Conservation (phyloP, 2,797 vertebrate species). For the Fistularia commersonii region DNA sequence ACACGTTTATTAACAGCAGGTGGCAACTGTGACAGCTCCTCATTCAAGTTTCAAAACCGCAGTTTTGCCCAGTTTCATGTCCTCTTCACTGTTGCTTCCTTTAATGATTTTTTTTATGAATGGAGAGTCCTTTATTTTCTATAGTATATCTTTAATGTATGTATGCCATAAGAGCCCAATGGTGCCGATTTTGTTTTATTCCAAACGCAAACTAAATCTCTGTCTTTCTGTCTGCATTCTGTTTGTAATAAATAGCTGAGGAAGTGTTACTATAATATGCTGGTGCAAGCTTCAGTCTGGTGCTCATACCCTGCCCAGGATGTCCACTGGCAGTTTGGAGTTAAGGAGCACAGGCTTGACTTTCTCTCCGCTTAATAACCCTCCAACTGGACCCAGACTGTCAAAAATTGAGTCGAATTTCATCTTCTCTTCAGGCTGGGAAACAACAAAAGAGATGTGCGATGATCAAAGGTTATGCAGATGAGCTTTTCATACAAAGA, state of each 20-base stretch:
- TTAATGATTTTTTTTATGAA: no score
- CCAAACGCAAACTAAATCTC: no score
- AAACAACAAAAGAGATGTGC: constrained; percentile 7
- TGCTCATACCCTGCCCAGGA: constrained; percentile 88
- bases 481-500: no score
- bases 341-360: constrained; percentile 98
- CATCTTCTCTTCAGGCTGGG: constrained; percentile 90
- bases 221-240: no score
- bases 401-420: constrained; percentile 97
- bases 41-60: background rate
- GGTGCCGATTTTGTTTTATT: no score
- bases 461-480: background rate
- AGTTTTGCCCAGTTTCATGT: constrained; percentile 3
- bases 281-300: background rate
- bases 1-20: background rate
- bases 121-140: no score
- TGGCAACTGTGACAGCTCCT: constrained; percentile 10
- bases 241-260: background rate
- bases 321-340: constrained; percentile 96
- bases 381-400: constrained; percentile 87
- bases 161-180: no score
- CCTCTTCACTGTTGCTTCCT: background rate
- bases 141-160: no score
- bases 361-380: constrained; percentile 92
- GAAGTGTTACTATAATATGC: background rate